Conservation (phyloP, 2,888 invertebrate genomes). For the Caprella mutica region DNA sequence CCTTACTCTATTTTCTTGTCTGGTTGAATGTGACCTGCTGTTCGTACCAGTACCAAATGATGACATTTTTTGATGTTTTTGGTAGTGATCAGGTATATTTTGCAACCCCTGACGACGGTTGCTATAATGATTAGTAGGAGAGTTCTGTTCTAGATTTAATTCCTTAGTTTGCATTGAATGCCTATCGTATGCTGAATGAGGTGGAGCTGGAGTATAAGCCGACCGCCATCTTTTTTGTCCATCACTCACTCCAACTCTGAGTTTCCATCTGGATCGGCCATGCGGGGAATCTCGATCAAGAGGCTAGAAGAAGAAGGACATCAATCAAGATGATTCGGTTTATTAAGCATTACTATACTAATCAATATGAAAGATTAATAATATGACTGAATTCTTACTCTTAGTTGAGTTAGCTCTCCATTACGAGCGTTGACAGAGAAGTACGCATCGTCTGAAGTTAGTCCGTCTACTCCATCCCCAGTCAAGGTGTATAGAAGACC, state of each 20-base stretch:
- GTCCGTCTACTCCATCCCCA: constrained; percentile 11
- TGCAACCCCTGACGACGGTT: too few relatives aligned
- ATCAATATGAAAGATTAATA: not conserved
- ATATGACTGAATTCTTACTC: constrained; percentile 4
- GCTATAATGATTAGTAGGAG: too few relatives aligned
- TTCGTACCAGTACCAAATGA: too few relatives aligned
- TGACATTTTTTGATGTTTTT: too few relatives aligned
- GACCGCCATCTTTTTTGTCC: constrained; percentile 10
- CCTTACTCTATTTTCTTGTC: too few relatives aligned
- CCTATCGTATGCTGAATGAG: too few relatives aligned
- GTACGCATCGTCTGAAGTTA: constrained; percentile 4
- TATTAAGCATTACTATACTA: not conserved
- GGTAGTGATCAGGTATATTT: too few relatives aligned
- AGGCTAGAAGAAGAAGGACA: not conserved
- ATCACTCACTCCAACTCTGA: constrained; percentile 9
- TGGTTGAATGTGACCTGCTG: too few relatives aligned
- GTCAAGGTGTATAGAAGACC: constrained; percentile 15
- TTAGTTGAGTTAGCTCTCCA: constrained; percentile 11
- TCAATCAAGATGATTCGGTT: not conserved
- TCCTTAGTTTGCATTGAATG: too few relatives aligned
- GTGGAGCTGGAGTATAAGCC: not conserved
- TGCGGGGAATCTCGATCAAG: constrained; percentile 13
- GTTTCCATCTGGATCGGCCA: constrained; percentile 8
- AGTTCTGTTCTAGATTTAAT: too few relatives aligned
- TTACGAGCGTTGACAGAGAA: constrained; percentile 7